These are phyloP conservation scores for Galago senegalensis DNA, from an alignment of 2,797 vertebrate genomes.

Conservation along the genomic window DNA sequence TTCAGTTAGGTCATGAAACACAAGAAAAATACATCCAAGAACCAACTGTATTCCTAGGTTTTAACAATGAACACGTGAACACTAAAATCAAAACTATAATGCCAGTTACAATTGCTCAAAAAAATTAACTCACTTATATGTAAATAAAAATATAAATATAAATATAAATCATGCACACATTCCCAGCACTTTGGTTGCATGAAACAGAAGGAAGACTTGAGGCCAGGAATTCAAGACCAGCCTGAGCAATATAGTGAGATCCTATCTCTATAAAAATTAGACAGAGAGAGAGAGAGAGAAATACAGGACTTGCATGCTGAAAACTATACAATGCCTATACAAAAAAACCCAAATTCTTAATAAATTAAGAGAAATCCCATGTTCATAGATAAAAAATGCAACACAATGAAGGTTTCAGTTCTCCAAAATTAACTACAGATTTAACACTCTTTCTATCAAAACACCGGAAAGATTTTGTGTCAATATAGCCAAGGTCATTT, in stretches of 20 bases:
- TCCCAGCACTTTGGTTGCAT: background rate
- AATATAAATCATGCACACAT: background rate
- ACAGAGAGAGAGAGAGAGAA: too few species aligned
- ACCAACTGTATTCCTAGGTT: background rate
- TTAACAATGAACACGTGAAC: background rate
- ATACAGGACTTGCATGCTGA: background rate
- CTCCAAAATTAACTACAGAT: background rate
- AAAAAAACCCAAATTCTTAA: constrained; percentile 10
- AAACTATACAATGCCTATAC: background rate
- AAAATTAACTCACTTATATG: background rate
- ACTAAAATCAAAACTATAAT: constrained; percentile 7
- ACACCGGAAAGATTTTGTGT: background rate
- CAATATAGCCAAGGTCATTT: constrained; percentile 4
- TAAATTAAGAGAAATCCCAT: background rate
- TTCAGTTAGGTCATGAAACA: constrained; percentile 1
- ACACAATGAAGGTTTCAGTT: constrained; percentile 23
- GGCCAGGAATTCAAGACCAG: background rate
- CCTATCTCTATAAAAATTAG: background rate
- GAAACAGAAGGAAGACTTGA: background rate
- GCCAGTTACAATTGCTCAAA: background rate
- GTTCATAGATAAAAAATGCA: background rate
- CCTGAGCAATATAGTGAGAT: background rate
- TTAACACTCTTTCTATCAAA: constrained; percentile 5
- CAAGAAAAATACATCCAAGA: background rate
- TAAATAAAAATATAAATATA: background rate